Percentiles rank a stretch among this genome's conserved stretches.
phyloP scores from a whole-genome alignment of 1,140 invertebrate genomes.

The Oryzaephilus surinamensis region DNA sequence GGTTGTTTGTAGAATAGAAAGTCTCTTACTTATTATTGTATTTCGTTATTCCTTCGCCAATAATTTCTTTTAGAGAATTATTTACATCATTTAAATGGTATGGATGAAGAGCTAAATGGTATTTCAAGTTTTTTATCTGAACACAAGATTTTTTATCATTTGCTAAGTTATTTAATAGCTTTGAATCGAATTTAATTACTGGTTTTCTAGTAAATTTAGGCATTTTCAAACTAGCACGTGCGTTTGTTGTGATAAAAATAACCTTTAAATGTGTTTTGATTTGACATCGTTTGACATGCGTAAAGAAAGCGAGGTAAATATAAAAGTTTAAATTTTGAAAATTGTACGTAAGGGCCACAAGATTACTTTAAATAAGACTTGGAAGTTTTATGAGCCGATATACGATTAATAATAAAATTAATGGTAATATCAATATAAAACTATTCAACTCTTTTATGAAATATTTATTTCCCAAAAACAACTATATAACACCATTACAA shows the following conservation, averaged over 20 bases:
- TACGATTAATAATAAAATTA: too few relatives aligned
- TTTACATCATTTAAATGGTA: constrained; percentile 47
- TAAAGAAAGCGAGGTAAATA: too few relatives aligned
- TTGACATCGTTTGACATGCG: too few relatives aligned
- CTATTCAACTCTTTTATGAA: too few relatives aligned
- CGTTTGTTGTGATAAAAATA: not conserved
- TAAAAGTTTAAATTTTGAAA: too few relatives aligned
- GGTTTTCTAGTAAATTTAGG: constrained; percentile 9
- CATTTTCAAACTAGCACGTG: constrained; percentile 5
- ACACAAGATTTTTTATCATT: constrained; percentile 47
- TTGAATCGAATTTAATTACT: constrained; percentile 17
- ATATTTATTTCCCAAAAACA: too few relatives aligned
- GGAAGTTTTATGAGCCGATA: too few relatives aligned
- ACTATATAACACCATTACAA: too few relatives aligned
- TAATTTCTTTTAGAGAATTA: constrained; percentile 40
- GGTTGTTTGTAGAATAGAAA: constrained; percentile 2
- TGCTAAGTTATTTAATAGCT: constrained; percentile 22
- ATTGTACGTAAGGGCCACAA: too few relatives aligned
- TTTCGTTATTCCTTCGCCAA: constrained; percentile 43
- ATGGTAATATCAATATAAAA: too few relatives aligned
- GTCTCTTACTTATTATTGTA: constrained; percentile 41
- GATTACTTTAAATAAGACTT: too few relatives aligned
- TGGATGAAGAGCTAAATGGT: constrained; percentile 48
- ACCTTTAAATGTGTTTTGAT: too few relatives aligned
- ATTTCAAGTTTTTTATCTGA: constrained; percentile 39